Conservation (phyloP, 2,113 vertebrate species). For the Phyllostomus hastatus region DNA sequence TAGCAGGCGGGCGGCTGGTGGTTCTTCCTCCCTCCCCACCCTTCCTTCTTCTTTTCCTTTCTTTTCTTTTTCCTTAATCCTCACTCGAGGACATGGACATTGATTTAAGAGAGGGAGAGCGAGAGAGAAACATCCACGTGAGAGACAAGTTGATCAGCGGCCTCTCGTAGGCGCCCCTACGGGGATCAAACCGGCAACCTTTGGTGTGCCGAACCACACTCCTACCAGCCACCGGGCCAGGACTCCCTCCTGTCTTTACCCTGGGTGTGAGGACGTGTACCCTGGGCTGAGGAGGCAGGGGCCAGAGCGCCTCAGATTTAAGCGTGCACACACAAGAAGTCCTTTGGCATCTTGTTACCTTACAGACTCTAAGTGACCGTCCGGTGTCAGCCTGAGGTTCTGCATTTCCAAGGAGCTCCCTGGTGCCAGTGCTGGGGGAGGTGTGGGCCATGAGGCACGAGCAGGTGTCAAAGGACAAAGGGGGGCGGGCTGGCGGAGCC, state of each 20-base stretch:
- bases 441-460: rapidly evolving
- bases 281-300: neutral
- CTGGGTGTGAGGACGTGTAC: rapidly evolving
- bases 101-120: no score
- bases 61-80: no score
- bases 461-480: rapidly evolving
- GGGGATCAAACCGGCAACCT: no score
- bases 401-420: rapidly evolving
- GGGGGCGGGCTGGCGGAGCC: rapidly evolving
- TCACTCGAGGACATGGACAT: no score
- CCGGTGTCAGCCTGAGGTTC: neutral
- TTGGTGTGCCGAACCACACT: no score
- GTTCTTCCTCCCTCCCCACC: no score
- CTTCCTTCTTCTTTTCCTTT: no score
- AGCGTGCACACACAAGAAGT: rapidly evolving
- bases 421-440: rapidly evolving
- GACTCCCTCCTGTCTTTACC: neutral
- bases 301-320: neutral
- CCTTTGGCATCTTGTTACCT: neutral
- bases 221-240: no score
- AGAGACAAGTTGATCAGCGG: no score
- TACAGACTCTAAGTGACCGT: rapidly evolving
- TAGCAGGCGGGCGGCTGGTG: neutral
- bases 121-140: no score
- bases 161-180: no score